Evolutionary conservation across 2,113 vertebrate species (phyloP).

Genomic region (Mirza zaza): DNA sequence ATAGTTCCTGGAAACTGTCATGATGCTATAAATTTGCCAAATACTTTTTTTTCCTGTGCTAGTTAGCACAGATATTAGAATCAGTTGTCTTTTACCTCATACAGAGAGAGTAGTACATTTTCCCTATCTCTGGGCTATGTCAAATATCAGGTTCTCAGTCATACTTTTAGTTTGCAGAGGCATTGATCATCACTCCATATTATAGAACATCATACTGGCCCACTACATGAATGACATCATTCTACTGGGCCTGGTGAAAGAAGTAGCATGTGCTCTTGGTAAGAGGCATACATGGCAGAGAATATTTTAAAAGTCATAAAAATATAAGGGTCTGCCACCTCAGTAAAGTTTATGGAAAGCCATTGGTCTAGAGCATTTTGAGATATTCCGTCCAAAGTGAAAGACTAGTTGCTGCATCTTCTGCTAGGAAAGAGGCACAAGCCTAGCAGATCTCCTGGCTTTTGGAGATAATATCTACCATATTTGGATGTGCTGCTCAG

Average conservation of each 20-base stretch:
- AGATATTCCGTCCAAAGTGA: neutral
- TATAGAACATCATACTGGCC: neutral
- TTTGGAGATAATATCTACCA: neutral
- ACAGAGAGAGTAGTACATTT: neutral
- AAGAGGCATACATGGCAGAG: neutral
- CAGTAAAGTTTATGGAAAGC: neutral
- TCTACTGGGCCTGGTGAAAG: neutral
- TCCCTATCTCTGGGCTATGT: neutral
- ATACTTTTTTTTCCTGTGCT: neutral
- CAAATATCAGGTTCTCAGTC: neutral
- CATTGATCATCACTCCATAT: neutral
- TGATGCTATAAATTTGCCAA: neutral
- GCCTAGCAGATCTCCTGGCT: neutral
- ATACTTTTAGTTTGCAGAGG: neutral
- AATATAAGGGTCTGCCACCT: neutral
- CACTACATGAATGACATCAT: neutral
- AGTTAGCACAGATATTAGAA: neutral
- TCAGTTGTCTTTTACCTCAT: neutral
- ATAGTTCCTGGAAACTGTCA: neutral
- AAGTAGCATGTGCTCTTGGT: neutral
- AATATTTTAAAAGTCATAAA: neutral
- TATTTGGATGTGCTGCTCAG: neutral
- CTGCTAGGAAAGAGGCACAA: neutral
- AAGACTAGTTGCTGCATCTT: neutral
- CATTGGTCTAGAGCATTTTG: neutral